A percentile compares a stretch with the other conserved stretches of the same genome.
phyloP scores from a whole-genome alignment of 2,797 vertebrate species.

The Rhincodon typus region DNA sequence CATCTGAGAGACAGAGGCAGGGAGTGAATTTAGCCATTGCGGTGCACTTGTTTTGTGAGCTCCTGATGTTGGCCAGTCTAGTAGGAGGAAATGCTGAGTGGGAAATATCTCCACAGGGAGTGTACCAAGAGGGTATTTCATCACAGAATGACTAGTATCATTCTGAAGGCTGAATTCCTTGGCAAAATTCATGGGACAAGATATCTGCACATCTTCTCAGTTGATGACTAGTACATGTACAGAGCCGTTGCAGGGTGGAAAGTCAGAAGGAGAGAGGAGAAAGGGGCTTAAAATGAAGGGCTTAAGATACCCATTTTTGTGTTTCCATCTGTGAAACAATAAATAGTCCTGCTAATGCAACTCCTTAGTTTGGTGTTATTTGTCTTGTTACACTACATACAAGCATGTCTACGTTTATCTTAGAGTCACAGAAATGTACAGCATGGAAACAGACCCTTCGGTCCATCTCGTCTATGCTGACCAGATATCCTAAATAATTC shows the following conservation, averaged over 20 bases:
- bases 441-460: no score
- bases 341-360: constrained; percentile 7
- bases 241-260: background rate
- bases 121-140: background rate
- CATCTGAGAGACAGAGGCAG: background rate
- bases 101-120: background rate
- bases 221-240: background rate
- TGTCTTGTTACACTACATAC: background rate
- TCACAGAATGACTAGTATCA: background rate
- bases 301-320: background rate
- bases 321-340: constrained; percentile 23
- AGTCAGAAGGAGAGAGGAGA: background rate
- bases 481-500: no score
- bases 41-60: background rate
- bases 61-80: background rate
- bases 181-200: background rate
- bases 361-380: constrained; percentile 21
- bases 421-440: no score
- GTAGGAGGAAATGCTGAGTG: background rate
- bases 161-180: background rate
- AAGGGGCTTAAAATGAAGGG: background rate
- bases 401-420: background rate
- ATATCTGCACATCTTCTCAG: background rate
- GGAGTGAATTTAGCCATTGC: background rate
- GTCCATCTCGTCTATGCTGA: no score